Base-by-base conservation (phyloP, 2,797 vertebrate genomes). In the Onychomys arenicola region DNA sequence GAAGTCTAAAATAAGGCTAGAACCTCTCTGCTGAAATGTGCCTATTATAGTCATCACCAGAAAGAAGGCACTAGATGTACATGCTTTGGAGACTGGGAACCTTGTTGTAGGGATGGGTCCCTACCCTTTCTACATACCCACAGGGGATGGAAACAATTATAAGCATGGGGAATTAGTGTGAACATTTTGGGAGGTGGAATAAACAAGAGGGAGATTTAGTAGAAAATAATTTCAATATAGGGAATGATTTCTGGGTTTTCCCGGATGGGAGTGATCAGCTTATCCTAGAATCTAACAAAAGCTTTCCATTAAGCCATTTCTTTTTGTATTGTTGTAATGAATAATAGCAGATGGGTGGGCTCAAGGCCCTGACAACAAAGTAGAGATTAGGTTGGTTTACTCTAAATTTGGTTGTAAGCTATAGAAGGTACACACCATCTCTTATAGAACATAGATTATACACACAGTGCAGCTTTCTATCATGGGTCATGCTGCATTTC, bases 141-240 rank as follows among this genome's bases (percentile, higher is more conserved):
- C 6, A 95, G 21, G 76, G 49, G 93, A 92, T 21, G 37, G 85
- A 57, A 88, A 92, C 55, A 23, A 71, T 93, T 49, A 32, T 2
- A 88, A 82, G 2, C 25, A 34, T 67, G 67, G 23, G 34, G 82
- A 23, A 59, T 82, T 52, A 82, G 34, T 89, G 27, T 73, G 40
- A 77, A 29, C 16, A 37, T 27, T 84, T 85, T 65, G 34, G 46
- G 83, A 27, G 17, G 52, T 88, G 17, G 85, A 92, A 78, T 84
- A 93, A 80, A 52, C 40, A 76, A 95, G 57, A 69, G 46, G 75
- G 69, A 40, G 17, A 57, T 85, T 82, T 93, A 46, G 78, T 77
- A 73, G 73, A 80, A 89, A 92, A 43, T 73, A 55, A 85, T 82
- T 94, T 91, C 81, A 82, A 86, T 59, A 12, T 59, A 77, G 67